A percentile compares a stretch with the other conserved stretches of the same genome.
These are phyloP conservation scores for Aradophagus sp. DNA, from an alignment of 1,140 invertebrate genomes.

Conservation along the genomic window DNA sequence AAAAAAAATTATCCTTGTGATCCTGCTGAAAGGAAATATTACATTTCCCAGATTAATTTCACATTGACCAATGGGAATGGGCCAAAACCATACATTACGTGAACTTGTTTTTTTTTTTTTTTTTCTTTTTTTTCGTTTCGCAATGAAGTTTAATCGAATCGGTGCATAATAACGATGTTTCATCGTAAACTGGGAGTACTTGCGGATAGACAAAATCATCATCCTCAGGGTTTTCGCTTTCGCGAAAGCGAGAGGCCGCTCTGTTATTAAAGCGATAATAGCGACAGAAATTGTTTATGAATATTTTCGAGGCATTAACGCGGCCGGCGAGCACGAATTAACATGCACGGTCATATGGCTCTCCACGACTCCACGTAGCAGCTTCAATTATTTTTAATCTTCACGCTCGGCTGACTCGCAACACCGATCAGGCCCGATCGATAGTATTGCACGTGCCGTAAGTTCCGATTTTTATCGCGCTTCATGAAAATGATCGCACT, in stretches of 20 bases:
- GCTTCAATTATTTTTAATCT: slow-evolving; percentile 58
- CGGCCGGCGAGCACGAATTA: slow-evolving; percentile 33
- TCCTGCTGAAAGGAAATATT: not conserved
- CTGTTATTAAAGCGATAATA: slow-evolving; percentile 61
- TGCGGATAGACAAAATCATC: slow-evolving; percentile 48
- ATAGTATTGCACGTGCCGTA: slow-evolving; percentile 25
- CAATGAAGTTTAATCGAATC: slow-evolving; percentile 50
- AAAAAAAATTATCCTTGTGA: not conserved
- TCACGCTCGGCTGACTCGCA: slow-evolving; percentile 42
- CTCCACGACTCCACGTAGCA: slow-evolving; percentile 45
- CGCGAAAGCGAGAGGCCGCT: slow-evolving; percentile 48
- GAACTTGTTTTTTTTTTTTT: slow-evolving; percentile 38
- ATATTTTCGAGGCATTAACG: slow-evolving; percentile 54
- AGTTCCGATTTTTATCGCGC: slow-evolving; percentile 34
- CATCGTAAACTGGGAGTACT: slow-evolving; percentile 45
- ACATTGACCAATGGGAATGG: slow-evolving; percentile 20
- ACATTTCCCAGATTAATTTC: too few species aligned
- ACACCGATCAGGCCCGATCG: slow-evolving; percentile 33
- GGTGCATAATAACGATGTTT: slow-evolving; percentile 53
- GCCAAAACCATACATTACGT: slow-evolving; percentile 11
- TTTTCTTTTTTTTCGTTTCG: too few species aligned
- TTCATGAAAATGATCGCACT: too few species aligned
- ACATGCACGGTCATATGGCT: slow-evolving; percentile 50
- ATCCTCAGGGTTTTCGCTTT: slow-evolving; percentile 47
- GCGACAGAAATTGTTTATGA: slow-evolving; percentile 51